A percentile compares a stretch with the other conserved stretches of the same genome.
Evolutionary conservation across 2,797 vertebrate species (phyloP).

Genomic region (Helicolenus hilgendorfi): DNA sequence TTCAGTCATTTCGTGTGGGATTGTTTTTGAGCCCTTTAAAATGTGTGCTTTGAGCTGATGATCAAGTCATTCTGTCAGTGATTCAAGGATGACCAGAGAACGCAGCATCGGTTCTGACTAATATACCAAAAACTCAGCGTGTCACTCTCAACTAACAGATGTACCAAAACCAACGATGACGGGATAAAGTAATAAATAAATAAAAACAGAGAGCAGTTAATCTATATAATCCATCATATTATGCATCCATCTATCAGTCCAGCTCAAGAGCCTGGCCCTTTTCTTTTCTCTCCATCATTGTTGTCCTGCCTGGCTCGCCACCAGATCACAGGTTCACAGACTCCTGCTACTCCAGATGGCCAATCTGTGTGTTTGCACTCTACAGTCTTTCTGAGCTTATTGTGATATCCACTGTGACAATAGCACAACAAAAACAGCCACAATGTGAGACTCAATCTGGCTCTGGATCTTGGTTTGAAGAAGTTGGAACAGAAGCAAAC

Average conservation of each 20-base stretch:
- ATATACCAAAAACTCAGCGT: background rate
- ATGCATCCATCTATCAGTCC: background rate
- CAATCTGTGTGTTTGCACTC: constrained; percentile 11
- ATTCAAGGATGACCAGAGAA: constrained; percentile 11
- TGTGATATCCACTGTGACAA: constrained; percentile 6
- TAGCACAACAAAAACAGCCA: background rate
- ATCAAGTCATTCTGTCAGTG: background rate
- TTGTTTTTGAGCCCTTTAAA: background rate
- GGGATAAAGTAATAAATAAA: background rate
- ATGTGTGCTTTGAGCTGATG: background rate
- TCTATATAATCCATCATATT: background rate
- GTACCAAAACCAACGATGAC: background rate
- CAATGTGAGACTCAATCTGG: background rate
- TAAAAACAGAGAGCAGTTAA: background rate
- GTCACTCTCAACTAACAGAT: background rate
- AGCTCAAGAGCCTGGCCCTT: background rate
- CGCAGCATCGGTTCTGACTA: constrained; percentile 32
- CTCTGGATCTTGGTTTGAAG: background rate
- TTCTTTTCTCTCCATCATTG: background rate
- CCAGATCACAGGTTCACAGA: constrained; percentile 36
- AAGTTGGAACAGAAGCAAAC: background rate
- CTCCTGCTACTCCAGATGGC: constrained; percentile 51
- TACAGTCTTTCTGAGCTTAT: constrained; percentile 26
- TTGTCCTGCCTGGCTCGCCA: constrained; percentile 19
- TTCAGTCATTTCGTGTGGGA: background rate